A percentile compares a stretch with the other conserved stretches of the same genome.
These are phyloP conservation scores for Eulacestoma nigropectus DNA, from an alignment of 2,113 vertebrate genomes.

Conservation along the genomic window DNA sequence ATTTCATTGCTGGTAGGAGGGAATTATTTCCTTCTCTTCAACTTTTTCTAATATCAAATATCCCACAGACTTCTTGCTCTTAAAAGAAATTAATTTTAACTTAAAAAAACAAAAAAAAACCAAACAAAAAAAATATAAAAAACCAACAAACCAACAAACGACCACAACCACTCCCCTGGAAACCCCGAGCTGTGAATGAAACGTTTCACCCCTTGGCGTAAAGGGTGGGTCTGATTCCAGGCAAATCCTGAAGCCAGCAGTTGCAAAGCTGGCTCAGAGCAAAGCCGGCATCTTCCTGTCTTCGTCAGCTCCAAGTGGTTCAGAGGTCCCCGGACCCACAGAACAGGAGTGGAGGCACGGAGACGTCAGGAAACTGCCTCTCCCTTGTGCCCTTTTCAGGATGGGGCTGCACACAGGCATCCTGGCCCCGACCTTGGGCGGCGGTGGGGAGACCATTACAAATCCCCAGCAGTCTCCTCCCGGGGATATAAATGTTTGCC, in stretches of 20 bases:
- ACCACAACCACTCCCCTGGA: slow-evolving; percentile 44
- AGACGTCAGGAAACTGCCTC: not conserved
- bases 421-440: not conserved
- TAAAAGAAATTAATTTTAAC: not conserved
- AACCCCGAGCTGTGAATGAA: not conserved
- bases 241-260: not conserved
- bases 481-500: not conserved
- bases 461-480: not conserved
- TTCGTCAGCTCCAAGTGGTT: not conserved
- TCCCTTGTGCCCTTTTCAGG: not conserved
- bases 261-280: not conserved
- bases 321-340: not conserved
- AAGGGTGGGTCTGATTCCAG: slow-evolving; percentile 2
- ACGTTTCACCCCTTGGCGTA: not conserved
- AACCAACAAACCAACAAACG: not conserved
- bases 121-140: too few relatives aligned
- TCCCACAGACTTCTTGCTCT: not conserved
- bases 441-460: not conserved
- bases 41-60: not conserved
- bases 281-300: not conserved
- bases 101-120: not conserved
- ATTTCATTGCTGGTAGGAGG: not conserved
- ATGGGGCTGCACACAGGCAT: not conserved
- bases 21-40: not conserved
- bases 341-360: not conserved